Evolutionary conservation across 2,113 vertebrate genomes (phyloP).

Genomic region (human (Homo sapiens)): DNA sequence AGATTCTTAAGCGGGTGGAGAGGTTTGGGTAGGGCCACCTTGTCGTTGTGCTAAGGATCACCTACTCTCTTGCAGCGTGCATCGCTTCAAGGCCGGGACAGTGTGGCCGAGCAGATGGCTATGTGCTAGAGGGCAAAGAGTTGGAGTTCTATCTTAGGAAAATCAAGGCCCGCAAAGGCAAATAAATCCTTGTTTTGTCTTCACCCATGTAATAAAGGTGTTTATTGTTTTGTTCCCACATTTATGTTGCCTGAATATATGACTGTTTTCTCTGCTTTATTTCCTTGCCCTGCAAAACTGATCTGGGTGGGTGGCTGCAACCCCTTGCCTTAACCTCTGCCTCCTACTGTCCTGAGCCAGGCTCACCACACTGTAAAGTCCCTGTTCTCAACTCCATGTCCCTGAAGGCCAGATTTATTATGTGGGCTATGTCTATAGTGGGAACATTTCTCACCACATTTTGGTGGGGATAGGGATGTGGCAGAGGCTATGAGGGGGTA

Average conservation of each 20-base stretch:
- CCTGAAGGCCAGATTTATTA: constrained; percentile 72
- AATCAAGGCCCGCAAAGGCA: constrained; percentile 99
- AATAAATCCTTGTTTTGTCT: constrained; percentile 87
- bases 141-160: constrained; percentile 99
- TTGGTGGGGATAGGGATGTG: neutral
- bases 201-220: constrained; percentile 82
- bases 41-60: constrained; percentile 28
- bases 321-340: neutral
- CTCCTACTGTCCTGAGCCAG: neutral
- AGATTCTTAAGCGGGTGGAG: neutral
- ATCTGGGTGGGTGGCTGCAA: neutral
- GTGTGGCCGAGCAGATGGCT: constrained; percentile 97
- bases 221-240: constrained; percentile 56
- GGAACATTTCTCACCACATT: constrained; percentile 31
- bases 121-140: constrained; percentile 97
- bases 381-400: constrained; percentile 47
- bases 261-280: neutral
- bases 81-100: constrained; percentile 97
- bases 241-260: neutral
- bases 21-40: neutral
- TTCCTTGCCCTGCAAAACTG: neutral
- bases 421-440: constrained; percentile 41
- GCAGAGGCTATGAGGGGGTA: neutral
- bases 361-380: constrained; percentile 77
- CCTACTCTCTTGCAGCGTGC: constrained; percentile 88